A percentile compares a stretch with the other conserved stretches of the same genome.
phyloP scores from a whole-genome alignment of 1,140 invertebrate genomes.

The Capitella teleta region DNA sequence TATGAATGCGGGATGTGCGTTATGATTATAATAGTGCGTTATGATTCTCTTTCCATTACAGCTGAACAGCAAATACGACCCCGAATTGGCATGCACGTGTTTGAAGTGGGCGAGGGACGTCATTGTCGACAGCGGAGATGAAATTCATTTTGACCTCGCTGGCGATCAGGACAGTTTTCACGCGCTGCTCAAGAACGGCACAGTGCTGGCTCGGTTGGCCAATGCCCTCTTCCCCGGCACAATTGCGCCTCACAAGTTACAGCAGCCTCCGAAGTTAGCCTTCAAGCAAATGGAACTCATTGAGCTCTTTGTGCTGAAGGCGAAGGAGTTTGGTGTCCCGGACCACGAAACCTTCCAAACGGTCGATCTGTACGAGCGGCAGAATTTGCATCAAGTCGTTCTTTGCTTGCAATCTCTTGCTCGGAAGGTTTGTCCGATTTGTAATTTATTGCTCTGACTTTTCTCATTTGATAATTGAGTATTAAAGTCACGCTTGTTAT shows the following conservation, averaged over 20 bases:
- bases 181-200: constrained; percentile 28
- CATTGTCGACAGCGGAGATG: constrained; percentile 8
- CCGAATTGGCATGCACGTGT: constrained; percentile 12
- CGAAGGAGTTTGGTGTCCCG: constrained; percentile 72
- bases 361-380: constrained; percentile 87
- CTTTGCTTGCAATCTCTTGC: constrained; percentile 88
- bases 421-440: constrained; percentile 76
- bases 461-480: background rate
- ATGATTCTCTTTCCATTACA: too few relatives aligned
- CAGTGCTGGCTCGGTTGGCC: constrained; percentile 35
- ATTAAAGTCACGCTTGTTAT: constrained; percentile 33
- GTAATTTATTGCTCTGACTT: background rate
- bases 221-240: constrained; percentile 16
- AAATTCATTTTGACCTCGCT: constrained; percentile 3
- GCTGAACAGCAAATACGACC: constrained; percentile 15
- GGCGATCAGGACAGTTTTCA: constrained; percentile 5
- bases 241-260: constrained; percentile 8
- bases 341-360: constrained; percentile 92
- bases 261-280: constrained; percentile 16
- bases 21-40: too few relatives aligned
- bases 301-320: constrained; percentile 73
- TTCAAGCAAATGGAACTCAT: constrained; percentile 81
- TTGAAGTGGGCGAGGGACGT: constrained; percentile 14
- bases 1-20: too few relatives aligned
- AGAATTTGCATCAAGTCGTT: constrained; percentile 89